Evolutionary conservation across 2,888 invertebrate species (phyloP).

Genomic region (Drosophila stalkeri): DNA sequence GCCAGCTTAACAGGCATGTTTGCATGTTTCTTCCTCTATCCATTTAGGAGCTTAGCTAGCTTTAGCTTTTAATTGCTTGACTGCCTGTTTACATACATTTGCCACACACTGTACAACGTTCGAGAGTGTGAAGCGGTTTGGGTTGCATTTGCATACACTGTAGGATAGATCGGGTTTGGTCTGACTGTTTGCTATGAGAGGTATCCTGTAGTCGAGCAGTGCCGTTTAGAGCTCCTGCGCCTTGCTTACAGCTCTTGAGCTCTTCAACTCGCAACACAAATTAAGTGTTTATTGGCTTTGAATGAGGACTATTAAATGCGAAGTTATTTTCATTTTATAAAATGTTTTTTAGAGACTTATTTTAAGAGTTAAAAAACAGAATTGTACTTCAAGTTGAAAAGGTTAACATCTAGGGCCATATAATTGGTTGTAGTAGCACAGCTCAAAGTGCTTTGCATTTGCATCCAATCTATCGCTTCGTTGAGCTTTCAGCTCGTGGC

Average conservation of each 20-base stretch:
- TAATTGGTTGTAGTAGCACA: slow-evolving; percentile 9
- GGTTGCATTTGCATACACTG: neutral
- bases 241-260: neutral
- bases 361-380: neutral
- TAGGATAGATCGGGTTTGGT: neutral
- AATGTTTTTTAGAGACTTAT: neutral
- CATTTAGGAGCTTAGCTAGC: slow-evolving; percentile 46
- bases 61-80: slow-evolving; percentile 58
- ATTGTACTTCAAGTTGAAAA: slow-evolving; percentile 3
- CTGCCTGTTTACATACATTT: slow-evolving; percentile 49
- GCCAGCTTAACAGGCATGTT: slow-evolving; percentile 19
- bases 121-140: neutral
- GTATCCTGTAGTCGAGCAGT: neutral
- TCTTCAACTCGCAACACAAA: neutral
- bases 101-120: slow-evolving; percentile 33
- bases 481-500: slow-evolving; percentile 7
- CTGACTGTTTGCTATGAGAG: neutral
- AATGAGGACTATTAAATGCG: neutral
- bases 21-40: slow-evolving; percentile 10
- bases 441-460: slow-evolving; percentile 7
- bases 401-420: slow-evolving; percentile 11
- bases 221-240: neutral
- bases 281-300: slow-evolving; percentile 11
- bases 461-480: slow-evolving; percentile 22
- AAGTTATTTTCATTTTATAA: slow-evolving; percentile 1